phyloP scores from a whole-genome alignment of 2,888 invertebrate genomes.

The Tetheella fluctuosa region DNA sequence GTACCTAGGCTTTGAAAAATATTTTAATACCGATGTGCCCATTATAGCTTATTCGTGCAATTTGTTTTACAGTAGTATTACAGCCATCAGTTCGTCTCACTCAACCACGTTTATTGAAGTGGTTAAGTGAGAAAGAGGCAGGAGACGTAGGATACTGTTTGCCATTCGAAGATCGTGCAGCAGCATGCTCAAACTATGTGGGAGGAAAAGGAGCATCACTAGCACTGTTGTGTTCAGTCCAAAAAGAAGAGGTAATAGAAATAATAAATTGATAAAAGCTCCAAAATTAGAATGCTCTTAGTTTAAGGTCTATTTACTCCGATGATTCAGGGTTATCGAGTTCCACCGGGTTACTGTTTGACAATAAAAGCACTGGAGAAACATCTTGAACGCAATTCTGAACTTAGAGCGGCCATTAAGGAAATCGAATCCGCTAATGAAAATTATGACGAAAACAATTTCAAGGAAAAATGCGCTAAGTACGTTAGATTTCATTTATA shows the following conservation, averaged over 20 bases:
- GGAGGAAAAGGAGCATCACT: slow-evolving; percentile 93
- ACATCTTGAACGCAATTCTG: slow-evolving; percentile 79
- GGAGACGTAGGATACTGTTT: slow-evolving; percentile 62
- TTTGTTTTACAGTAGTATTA: slow-evolving; percentile 33
- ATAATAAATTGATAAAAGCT: too few species aligned
- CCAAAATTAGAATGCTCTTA: too few species aligned
- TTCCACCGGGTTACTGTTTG: slow-evolving; percentile 89
- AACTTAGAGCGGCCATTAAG: slow-evolving; percentile 73
- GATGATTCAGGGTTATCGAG: slow-evolving; percentile 75
- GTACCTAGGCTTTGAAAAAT: not conserved
- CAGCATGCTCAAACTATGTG: slow-evolving; percentile 83
- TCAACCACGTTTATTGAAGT: slow-evolving; percentile 51
- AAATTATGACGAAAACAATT: slow-evolving; percentile 69
- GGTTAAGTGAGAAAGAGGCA: slow-evolving; percentile 49
- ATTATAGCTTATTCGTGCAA: not conserved
- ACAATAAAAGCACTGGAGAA: slow-evolving; percentile 85
- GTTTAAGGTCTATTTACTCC: not conserved
- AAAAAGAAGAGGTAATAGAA: slow-evolving; percentile 68
- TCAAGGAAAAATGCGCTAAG: slow-evolving; percentile 80
- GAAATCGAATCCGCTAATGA: slow-evolving; percentile 80
- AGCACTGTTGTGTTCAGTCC: slow-evolving; percentile 82
- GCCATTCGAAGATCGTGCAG: slow-evolving; percentile 72
- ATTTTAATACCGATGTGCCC: not conserved
- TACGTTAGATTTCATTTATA: slow-evolving; percentile 32
- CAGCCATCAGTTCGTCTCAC: slow-evolving; percentile 39